Evolutionary conservation across 2,888 invertebrate species (phyloP).

Genomic region (Euspilapteryx auroguttella): DNA sequence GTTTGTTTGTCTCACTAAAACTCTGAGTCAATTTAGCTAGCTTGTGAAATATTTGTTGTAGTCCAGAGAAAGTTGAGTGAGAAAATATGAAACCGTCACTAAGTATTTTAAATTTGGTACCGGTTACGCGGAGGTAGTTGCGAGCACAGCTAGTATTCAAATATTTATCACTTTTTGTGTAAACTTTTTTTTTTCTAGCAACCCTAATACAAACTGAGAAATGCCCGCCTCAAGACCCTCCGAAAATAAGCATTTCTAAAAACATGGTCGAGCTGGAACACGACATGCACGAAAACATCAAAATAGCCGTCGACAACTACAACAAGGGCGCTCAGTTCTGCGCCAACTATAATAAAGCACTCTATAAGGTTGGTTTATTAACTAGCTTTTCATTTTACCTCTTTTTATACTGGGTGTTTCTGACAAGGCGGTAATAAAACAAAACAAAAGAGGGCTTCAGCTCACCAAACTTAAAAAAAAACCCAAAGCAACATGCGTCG

Average conservation of each 20-base stretch:
- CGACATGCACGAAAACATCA: conserved; percentile 51
- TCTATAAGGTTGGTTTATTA: conserved; percentile 21
- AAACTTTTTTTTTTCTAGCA: conserved; percentile 14
- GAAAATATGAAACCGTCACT: too few species aligned
- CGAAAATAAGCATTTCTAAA: conserved; percentile 29
- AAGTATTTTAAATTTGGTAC: background rate
- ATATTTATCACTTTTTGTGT: background rate
- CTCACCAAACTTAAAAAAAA: too few species aligned
- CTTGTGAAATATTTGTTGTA: too few species aligned
- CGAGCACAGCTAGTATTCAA: background rate
- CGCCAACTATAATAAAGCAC: conserved; percentile 51
- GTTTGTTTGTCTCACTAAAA: too few species aligned
- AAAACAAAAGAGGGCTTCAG: too few species aligned
- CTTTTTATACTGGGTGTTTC: too few species aligned
- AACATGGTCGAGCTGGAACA: conserved; percentile 44
- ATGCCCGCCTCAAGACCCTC: conserved; percentile 20
- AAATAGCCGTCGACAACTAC: conserved; percentile 66
- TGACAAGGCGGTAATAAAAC: too few species aligned
- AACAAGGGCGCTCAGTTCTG: conserved; percentile 64
- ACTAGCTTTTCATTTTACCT: background rate
- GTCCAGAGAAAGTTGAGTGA: too few species aligned
- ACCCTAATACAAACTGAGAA: conserved; percentile 35
- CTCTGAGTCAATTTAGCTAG: too few species aligned
- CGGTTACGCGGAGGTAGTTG: background rate
- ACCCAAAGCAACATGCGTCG: too few species aligned